A percentile compares a stretch with the other conserved stretches of the same genome.
phyloP scores from a whole-genome alignment of 2,113 vertebrate species.

The Corythoichthys intestinalis region DNA sequence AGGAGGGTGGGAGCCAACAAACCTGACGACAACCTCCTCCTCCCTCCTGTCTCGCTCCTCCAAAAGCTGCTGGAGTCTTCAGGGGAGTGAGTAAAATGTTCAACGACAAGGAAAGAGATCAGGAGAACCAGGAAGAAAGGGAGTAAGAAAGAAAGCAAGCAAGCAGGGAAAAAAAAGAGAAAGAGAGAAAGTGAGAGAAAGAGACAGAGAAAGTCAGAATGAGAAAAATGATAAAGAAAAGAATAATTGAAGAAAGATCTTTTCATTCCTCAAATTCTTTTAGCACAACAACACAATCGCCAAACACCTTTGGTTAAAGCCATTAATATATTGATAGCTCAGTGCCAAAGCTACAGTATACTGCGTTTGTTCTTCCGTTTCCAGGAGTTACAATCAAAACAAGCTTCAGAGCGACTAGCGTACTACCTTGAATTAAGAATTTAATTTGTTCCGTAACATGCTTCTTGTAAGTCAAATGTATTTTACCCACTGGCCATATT shows the following conservation, averaged over 20 bases:
- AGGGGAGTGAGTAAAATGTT: slow-evolving; percentile 70
- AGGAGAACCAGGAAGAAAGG: slow-evolving; percentile 38
- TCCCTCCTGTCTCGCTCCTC: slow-evolving; percentile 83
- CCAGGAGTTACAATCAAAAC: background rate
- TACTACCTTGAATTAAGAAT: background rate
- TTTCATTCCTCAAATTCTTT: background rate
- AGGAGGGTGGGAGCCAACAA: slow-evolving; percentile 62
- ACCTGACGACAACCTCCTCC: slow-evolving; percentile 72
- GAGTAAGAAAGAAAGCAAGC: background rate
- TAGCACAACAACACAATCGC: too few species aligned
- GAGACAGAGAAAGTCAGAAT: background rate
- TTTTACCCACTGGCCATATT: too few species aligned
- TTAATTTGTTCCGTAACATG: background rate
- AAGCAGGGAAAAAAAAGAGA: background rate
- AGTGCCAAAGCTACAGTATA: background rate
- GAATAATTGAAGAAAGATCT: background rate
- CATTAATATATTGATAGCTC: too few species aligned
- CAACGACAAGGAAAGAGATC: slow-evolving; percentile 70
- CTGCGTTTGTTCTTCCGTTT: background rate
- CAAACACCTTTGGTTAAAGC: background rate
- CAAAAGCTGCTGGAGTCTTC: slow-evolving; percentile 96
- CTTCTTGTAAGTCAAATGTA: too few species aligned
- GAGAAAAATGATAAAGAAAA: background rate
- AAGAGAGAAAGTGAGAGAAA: background rate
- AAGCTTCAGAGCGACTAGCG: background rate